Evolutionary conservation across 2,888 invertebrate species (phyloP).

Genomic region (Eupeodes luniger): DNA sequence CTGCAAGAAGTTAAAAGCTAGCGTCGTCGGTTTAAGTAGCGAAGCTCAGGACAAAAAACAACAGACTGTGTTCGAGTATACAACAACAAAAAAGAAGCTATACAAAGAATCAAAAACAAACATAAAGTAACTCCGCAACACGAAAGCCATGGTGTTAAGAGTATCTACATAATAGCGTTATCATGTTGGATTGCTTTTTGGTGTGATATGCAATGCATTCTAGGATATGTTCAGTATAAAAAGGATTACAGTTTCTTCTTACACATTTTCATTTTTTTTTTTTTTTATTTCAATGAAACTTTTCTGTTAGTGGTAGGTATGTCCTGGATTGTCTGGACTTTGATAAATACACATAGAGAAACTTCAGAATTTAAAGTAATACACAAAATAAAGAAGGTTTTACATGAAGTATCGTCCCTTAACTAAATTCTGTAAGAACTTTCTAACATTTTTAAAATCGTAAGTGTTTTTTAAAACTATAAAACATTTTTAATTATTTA

Average conservation of each 20-base stretch:
- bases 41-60: neutral
- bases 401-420: too few species aligned
- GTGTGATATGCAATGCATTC: slow-evolving; percentile 37
- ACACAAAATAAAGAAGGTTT: too few species aligned
- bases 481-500: too few species aligned
- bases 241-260: slow-evolving; percentile 50
- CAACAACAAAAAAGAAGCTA: neutral
- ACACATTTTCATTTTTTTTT: too few species aligned
- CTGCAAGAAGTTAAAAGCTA: slow-evolving; percentile 44
- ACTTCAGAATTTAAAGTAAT: too few species aligned
- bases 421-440: too few species aligned
- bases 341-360: neutral
- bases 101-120: slow-evolving; percentile 6
- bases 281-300: slow-evolving; percentile 11
- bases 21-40: slow-evolving; percentile 27
- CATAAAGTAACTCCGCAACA: slow-evolving; percentile 35
- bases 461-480: too few species aligned
- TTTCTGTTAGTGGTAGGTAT: neutral
- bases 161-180: slow-evolving; percentile 62
- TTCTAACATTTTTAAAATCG: too few species aligned
- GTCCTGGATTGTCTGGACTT: slow-evolving; percentile 8
- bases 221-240: slow-evolving; percentile 16
- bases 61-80: neutral
- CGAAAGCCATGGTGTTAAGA: slow-evolving; percentile 50
- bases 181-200: slow-evolving; percentile 58